Percentiles rank a stretch among this genome's conserved stretches.
Evolutionary conservation across 2,888 invertebrate genomes (phyloP).

Genomic region (Acrocera orbiculus): DNA sequence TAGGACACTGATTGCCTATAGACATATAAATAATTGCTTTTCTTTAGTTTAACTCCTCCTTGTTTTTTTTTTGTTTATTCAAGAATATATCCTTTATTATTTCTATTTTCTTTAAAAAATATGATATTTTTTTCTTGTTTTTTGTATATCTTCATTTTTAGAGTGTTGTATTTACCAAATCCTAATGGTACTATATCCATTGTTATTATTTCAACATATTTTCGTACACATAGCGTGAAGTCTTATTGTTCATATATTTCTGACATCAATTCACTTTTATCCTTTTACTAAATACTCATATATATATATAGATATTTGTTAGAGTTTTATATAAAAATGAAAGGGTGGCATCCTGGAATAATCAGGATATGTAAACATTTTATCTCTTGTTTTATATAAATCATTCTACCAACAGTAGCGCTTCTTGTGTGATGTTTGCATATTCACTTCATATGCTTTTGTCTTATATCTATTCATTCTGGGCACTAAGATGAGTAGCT

Average conservation of each 20-base stretch:
- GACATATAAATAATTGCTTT: no score
- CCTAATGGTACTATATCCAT: neutral
- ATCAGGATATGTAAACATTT: constrained; percentile 11
- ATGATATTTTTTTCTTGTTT: no score
- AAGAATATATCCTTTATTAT: no score
- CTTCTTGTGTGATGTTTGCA: constrained; percentile 10
- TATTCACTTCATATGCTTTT: constrained; percentile 8
- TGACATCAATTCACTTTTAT: no score
- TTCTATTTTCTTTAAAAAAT: no score
- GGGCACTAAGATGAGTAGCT: no score
- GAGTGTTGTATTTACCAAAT: no score
- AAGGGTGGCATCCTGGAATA: constrained; percentile 10
- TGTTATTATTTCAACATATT: neutral
- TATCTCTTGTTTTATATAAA: constrained; percentile 6
- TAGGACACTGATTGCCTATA: constrained; percentile 12
- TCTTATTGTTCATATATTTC: constrained; percentile 6
- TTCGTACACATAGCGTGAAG: constrained; percentile 5
- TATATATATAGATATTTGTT: constrained; percentile 6
- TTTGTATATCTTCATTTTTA: no score
- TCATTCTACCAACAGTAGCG: constrained; percentile 4
- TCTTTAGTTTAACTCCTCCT: no score
- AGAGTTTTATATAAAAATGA: neutral
- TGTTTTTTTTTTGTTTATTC: no score
- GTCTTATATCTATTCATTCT: no score
- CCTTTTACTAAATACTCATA: neutral